Evolutionary conservation across 92 coral and sea anemone genomes (phyloP).

Genomic region (Zoanthus sociatus): DNA sequence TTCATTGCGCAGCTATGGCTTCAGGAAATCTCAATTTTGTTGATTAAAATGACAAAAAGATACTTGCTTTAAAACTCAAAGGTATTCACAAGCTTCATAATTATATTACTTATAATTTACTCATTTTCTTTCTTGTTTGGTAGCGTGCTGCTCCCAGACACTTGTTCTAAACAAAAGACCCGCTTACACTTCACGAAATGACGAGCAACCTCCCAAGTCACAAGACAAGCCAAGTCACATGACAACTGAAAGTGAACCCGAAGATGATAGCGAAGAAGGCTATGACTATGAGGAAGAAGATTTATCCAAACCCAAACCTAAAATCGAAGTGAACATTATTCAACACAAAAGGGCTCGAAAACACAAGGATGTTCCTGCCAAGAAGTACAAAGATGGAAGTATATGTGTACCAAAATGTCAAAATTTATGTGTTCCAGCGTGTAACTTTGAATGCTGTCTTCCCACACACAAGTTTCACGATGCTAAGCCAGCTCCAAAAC

Average conservation of each 20-base stretch:
- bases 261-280: slow-evolving; percentile 22
- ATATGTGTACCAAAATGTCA: slow-evolving; percentile 37
- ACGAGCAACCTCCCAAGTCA: slow-evolving; percentile 21
- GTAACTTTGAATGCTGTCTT: slow-evolving; percentile 32
- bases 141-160: slow-evolving; percentile 39
- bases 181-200: slow-evolving; percentile 3
- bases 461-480: slow-evolving; percentile 47
- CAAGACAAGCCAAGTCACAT: slow-evolving; percentile 31
- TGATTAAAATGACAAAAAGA: too few relatives aligned
- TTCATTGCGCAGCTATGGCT: too few relatives aligned
- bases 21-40: too few relatives aligned
- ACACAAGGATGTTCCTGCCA: slow-evolving; percentile 36
- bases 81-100: too few relatives aligned
- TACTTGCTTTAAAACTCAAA: too few relatives aligned
- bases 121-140: neutral
- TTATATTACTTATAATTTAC: neutral
- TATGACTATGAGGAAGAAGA: slow-evolving; percentile 44
- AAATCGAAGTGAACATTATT: neutral
- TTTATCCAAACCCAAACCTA: slow-evolving; percentile 38
- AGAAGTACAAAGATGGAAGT: slow-evolving; percentile 41
- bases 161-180: slow-evolving; percentile 17
- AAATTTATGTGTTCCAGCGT: slow-evolving; percentile 39
- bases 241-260: neutral
- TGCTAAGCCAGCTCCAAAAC: slow-evolving; percentile 35
- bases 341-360: slow-evolving; percentile 35